Conservation (phyloP, 2,888 invertebrate genomes). For the Caenorhabditis wallacei region DNA sequence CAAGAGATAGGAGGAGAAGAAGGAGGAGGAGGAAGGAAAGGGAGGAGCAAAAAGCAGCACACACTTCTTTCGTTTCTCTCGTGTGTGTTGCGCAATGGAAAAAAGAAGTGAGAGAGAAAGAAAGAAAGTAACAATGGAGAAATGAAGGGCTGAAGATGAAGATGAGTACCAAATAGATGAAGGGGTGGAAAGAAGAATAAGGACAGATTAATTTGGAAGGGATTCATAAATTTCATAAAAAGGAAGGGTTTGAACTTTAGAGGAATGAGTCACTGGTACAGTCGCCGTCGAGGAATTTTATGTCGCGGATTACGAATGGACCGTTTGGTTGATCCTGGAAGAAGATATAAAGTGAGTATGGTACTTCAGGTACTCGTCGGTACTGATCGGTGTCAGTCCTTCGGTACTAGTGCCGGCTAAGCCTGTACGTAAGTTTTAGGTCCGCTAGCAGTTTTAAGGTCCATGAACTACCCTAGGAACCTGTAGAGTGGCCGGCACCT, state of each 20-base stretch:
- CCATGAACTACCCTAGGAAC: too few species aligned
- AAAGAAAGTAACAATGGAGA: constrained; percentile 52
- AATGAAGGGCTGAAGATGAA: constrained; percentile 11
- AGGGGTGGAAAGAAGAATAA: too few species aligned
- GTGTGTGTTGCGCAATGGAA: constrained; percentile 47
- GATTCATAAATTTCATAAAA: constrained; percentile 18
- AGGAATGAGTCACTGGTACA: constrained; percentile 84
- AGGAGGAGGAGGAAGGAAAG: constrained; percentile 17
- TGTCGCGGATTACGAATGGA: constrained; percentile 93
- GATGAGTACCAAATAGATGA: constrained; percentile 37
- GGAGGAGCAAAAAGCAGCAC: constrained; percentile 62
- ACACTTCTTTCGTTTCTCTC: constrained; percentile 20
- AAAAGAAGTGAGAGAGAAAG: constrained; percentile 18
- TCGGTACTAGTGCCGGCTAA: too few species aligned
- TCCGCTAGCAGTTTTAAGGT: too few species aligned
- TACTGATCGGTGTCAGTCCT: too few species aligned
- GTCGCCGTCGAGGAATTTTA: constrained; percentile 87
- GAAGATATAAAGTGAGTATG: neutral
- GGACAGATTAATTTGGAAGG: constrained; percentile 38
- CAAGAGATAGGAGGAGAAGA: constrained; percentile 11
- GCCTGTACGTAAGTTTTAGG: too few species aligned
- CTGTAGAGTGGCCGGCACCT: too few species aligned
- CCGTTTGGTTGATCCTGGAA: constrained; percentile 87
- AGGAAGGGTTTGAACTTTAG: constrained; percentile 45
- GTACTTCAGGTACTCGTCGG: neutral